Base-by-base conservation (phyloP, 2,888 invertebrate genomes). In the Clepsis dumicolana region DNA sequence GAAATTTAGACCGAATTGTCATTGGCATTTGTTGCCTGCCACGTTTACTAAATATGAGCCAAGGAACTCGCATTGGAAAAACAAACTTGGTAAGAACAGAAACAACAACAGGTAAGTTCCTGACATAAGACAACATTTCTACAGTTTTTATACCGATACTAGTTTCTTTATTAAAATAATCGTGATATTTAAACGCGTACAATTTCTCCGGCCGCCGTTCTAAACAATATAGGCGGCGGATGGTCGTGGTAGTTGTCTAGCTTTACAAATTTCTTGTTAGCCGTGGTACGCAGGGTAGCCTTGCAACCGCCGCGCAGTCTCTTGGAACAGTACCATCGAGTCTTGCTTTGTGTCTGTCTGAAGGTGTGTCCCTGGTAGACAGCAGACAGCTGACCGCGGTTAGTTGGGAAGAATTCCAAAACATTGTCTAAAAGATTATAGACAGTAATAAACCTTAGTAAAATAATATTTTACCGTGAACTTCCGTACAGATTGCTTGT, bases 271-370 rank as follows among this genome's bases (percentile, higher is more conserved):
- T 35, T 18, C 14, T 14, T 41, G 18, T 60, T 10, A 4, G 60
- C 53, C 4, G 59, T 56, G 2, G 60, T 41, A 3, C 57, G 2
- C 2, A 68, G 29, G 14, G 44, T 57, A 8, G 62, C 68, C 29
- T 41, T 52, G 35, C 71, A 71, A 7, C 68, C 64, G 4, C 38
- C 61, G n/a, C 24, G 29, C 10, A 38, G 38, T 18, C 21, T 62
- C 41, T 77, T 74, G 0, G 80, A 80, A 38, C 81, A 80, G 50
- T 76, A 77, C 77, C 80, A 78, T 41, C 79, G 53, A 0, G 67
- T 76, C 29, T 72, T 77, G 52, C 69, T 75, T 14, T 63, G 65
- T 75, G 76, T 79, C n/a, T 69, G 73, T 10, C 70, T 70, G 32
- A 75, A 81, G 2, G 75, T 79, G 25, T 73, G 72, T 4, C 76